phyloP scores from a whole-genome alignment of 2,888 invertebrate species.

The Metalampra italica region DNA sequence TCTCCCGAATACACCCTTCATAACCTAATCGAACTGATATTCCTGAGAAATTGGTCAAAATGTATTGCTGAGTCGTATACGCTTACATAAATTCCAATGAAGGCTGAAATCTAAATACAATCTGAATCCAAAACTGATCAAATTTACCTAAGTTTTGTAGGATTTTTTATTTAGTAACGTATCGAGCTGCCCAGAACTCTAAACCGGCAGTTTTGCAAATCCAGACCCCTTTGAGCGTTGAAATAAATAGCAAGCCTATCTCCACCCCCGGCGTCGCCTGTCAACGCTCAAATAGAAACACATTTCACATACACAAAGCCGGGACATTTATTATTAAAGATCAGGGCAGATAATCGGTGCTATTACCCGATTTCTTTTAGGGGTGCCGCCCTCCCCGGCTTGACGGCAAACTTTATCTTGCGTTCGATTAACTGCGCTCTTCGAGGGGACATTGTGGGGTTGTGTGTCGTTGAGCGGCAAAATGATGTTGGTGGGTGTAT shows the following conservation, averaged over 20 bases:
- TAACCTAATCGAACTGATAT: no score
- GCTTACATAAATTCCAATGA: no score
- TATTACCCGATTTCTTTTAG: conserved; percentile 48
- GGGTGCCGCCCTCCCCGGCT: conserved; percentile 31
- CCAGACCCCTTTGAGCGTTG: conserved; percentile 1
- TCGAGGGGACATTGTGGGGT: conserved; percentile 2
- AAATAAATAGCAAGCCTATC: conserved; percentile 22
- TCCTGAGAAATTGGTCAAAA: no score
- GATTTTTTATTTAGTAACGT: no score
- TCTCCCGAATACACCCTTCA: no score
- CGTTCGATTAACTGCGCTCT: background rate
- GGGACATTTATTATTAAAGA: conserved; percentile 59
- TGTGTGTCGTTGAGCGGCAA: conserved; percentile 15
- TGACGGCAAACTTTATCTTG: conserved; percentile 11
- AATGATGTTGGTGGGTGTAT: background rate
- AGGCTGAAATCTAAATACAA: no score
- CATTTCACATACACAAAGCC: conserved; percentile 29
- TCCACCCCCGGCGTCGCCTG: conserved; percentile 13
- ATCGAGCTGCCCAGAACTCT: no score
- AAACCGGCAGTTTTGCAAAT: conserved; percentile 9
- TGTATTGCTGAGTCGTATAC: no score
- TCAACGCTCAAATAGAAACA: conserved; percentile 23
- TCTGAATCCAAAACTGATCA: no score
- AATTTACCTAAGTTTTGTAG: no score
- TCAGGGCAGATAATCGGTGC: conserved; percentile 52